phyloP scores from a whole-genome alignment of 2,797 vertebrate genomes.

The Bucorvus abyssinicus region DNA sequence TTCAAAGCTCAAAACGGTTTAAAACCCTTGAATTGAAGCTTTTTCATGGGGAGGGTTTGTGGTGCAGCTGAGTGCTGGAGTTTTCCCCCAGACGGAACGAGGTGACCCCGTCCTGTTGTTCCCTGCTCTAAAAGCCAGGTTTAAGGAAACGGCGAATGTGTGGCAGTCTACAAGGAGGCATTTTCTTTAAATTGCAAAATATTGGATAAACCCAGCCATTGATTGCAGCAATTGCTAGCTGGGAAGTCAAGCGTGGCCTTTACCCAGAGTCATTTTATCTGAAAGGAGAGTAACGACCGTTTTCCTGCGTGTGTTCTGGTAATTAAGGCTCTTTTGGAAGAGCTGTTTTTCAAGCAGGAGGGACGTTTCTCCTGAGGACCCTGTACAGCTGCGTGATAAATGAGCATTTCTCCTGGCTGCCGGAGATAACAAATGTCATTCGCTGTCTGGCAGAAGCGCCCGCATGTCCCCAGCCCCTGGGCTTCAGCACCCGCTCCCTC shows the following conservation, averaged over 20 bases:
- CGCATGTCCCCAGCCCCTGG: not conserved
- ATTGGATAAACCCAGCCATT: not conserved
- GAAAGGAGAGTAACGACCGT: not conserved
- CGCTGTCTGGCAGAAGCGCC: not conserved
- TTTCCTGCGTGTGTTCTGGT: not conserved
- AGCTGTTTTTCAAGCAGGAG: not conserved
- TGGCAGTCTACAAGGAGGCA: not conserved
- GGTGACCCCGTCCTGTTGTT: too few relatives aligned
- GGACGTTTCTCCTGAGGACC: not conserved
- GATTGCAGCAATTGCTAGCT: not conserved
- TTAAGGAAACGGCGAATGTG: not conserved
- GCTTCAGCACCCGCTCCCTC: not conserved
- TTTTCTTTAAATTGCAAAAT: not conserved
- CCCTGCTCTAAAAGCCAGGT: not conserved
- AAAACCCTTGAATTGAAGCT: not conserved
- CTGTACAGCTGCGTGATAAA: not conserved
- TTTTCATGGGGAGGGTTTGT: too few relatives aligned
- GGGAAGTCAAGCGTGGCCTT: not conserved
- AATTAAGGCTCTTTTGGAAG: not conserved
- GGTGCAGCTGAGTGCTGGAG: too few relatives aligned
- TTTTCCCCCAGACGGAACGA: too few relatives aligned
- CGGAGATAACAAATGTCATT: not conserved
- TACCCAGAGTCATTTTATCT: not conserved
- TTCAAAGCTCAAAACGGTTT: not conserved
- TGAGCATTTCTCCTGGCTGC: not conserved